These are phyloP conservation scores for Chloroceryle amazona DNA, from an alignment of 2,797 vertebrate species.

Conservation along the genomic window DNA sequence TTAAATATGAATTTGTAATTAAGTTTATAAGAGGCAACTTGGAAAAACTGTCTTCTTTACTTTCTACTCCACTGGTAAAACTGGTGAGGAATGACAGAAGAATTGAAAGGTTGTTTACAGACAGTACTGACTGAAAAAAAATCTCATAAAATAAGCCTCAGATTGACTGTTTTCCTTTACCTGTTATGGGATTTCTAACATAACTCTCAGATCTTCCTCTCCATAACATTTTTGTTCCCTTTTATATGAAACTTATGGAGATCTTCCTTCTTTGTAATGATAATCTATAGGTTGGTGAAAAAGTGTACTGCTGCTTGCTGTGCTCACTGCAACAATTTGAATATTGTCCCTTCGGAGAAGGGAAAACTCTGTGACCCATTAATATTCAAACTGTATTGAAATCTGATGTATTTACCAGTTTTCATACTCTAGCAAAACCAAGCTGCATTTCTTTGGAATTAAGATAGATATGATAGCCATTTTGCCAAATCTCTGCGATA, in stretches of 20 bases:
- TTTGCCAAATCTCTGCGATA: neutral
- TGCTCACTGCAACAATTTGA: neutral
- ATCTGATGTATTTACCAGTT: neutral
- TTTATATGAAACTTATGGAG: neutral
- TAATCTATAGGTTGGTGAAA: neutral
- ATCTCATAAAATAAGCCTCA: neutral
- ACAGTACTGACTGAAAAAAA: neutral
- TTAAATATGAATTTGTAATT: neutral
- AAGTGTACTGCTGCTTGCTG: neutral
- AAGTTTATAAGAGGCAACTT: neutral
- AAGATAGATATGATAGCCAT: neutral
- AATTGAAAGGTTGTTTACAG: neutral
- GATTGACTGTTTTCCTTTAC: neutral
- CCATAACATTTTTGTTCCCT: neutral
- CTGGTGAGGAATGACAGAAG: neutral
- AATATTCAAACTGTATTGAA: neutral
- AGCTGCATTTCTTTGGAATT: neutral
- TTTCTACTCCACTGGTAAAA: neutral
- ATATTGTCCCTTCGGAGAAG: neutral
- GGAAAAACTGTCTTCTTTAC: neutral
- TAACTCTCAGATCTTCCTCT: neutral
- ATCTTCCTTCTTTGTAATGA: neutral
- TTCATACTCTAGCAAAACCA: neutral
- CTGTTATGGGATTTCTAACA: neutral
- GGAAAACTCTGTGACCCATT: neutral